Evolutionary conservation across 2,888 invertebrate species (phyloP).

Genomic region (Tethea ocularis): DNA sequence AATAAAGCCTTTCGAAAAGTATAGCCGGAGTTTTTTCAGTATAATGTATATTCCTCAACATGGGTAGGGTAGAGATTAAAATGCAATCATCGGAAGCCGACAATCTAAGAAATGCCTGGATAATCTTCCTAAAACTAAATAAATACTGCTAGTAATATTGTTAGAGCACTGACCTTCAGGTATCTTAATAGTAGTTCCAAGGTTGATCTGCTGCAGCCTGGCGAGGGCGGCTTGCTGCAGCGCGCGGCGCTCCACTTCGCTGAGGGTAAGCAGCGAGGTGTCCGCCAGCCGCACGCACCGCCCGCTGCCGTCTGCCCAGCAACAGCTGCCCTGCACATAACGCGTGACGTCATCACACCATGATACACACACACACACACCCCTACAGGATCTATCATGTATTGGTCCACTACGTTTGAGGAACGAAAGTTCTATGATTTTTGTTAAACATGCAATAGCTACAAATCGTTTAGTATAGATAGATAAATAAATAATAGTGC

Average conservation of each 20-base stretch:
- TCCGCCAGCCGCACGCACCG: conserved; percentile 88
- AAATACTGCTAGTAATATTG: too few relatives aligned
- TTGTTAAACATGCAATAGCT: too few relatives aligned
- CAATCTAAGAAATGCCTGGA: too few relatives aligned
- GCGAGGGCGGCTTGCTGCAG: conserved; percentile 94
- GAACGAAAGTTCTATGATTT: background rate
- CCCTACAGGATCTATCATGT: conserved; percentile 17
- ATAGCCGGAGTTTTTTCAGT: too few relatives aligned
- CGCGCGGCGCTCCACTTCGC: conserved; percentile 90
- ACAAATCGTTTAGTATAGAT: too few relatives aligned
- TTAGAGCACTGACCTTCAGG: conserved; percentile 88
- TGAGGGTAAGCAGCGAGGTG: conserved; percentile 88
- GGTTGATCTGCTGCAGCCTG: conserved; percentile 92
- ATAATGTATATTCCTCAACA: too few relatives aligned
- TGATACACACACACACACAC: conserved; percentile 24
- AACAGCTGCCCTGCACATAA: conserved; percentile 89
- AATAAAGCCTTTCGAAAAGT: too few relatives aligned
- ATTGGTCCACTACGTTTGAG: background rate
- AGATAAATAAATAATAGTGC: too few relatives aligned
- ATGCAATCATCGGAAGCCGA: too few relatives aligned
- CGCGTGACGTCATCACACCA: conserved; percentile 78
- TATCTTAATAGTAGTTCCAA: conserved; percentile 91
- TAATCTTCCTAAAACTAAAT: too few relatives aligned
- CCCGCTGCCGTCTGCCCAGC: conserved; percentile 89
- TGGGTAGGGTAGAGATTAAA: too few relatives aligned